Evolutionary conservation across 2,797 vertebrate genomes (phyloP).

Genomic region (Bradypus variegatus): DNA sequence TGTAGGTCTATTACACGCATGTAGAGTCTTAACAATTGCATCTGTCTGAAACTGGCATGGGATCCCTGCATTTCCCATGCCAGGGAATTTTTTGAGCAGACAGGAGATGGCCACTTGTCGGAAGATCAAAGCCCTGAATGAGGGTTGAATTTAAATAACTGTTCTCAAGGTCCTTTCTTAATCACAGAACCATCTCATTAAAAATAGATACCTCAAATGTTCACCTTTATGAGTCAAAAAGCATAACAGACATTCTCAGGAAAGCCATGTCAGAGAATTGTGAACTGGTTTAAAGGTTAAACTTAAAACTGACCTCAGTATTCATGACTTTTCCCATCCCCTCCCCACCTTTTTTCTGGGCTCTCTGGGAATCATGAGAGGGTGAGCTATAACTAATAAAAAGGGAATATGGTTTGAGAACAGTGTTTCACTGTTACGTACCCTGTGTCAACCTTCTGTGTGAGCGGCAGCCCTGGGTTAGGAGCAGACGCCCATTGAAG

Average conservation of each 20-base stretch:
- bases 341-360: not conserved
- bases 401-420: not conserved
- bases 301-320: not conserved
- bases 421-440: not conserved
- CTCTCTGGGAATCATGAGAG: not conserved
- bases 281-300: not conserved
- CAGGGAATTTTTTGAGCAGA: not conserved
- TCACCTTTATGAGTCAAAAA: not conserved
- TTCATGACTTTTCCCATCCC: not conserved
- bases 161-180: not conserved
- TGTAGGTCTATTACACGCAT: not conserved
- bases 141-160: not conserved
- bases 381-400: slow-evolving; percentile 8
- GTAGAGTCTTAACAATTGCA: not conserved
- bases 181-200: slow-evolving; percentile 34
- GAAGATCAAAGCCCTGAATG: not conserved
- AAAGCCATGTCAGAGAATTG: not conserved
- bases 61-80: not conserved
- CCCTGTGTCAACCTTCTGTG: not conserved
- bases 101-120: not conserved
- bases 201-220: slow-evolving; percentile 37
- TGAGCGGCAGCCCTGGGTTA: not conserved
- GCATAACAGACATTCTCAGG: not conserved
- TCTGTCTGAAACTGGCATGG: not conserved
- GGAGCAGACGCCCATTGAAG: not conserved